A percentile compares a stretch with the other conserved stretches of the same genome.
Evolutionary conservation across 2,113 vertebrate genomes (phyloP).

Genomic region (Ramphastos sulfuratus): DNA sequence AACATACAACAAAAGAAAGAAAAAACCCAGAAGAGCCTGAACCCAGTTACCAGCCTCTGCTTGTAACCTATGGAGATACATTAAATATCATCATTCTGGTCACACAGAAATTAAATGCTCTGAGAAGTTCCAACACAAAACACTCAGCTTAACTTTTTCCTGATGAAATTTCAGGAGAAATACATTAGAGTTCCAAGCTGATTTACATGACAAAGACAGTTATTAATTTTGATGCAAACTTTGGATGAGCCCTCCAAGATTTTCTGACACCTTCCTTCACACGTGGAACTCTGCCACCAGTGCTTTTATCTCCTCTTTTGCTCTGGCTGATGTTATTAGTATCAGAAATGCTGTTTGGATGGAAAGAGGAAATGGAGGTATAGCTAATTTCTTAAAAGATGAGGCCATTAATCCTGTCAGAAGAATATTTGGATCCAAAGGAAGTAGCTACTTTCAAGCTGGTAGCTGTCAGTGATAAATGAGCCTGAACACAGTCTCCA

Average conservation of each 20-base stretch:
- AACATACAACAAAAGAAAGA: not conserved
- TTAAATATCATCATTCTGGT: not conserved
- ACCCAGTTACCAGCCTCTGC: not conserved
- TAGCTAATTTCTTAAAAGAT: slow-evolving; percentile 54
- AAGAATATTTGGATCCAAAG: not conserved
- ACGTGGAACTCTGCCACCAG: slow-evolving; percentile 62
- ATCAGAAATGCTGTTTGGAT: slow-evolving; percentile 58
- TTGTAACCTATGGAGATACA: not conserved
- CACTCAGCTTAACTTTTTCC: not conserved
- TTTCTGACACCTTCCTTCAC: slow-evolving; percentile 62
- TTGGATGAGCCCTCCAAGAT: slow-evolving; percentile 15
- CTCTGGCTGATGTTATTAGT: slow-evolving; percentile 49
- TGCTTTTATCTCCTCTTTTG: slow-evolving; percentile 65
- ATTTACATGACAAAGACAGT: slow-evolving; percentile 16
- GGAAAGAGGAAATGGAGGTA: slow-evolving; percentile 59
- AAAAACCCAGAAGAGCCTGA: not conserved
- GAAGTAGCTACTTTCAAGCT: not conserved
- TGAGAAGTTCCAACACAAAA: rapidly evolving
- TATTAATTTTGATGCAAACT: slow-evolving; percentile 45
- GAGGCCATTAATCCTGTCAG: slow-evolving; percentile 44
- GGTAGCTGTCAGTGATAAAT: not conserved
- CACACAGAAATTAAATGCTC: not conserved
- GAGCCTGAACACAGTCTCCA: not conserved
- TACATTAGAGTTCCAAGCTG: not conserved
- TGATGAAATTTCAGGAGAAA: not conserved